Evolutionary conservation across 2,888 invertebrate species (phyloP), one percentile per base, ranked within the genome.

Genomic region (Lepeophtheirus nordmannii): DNA sequence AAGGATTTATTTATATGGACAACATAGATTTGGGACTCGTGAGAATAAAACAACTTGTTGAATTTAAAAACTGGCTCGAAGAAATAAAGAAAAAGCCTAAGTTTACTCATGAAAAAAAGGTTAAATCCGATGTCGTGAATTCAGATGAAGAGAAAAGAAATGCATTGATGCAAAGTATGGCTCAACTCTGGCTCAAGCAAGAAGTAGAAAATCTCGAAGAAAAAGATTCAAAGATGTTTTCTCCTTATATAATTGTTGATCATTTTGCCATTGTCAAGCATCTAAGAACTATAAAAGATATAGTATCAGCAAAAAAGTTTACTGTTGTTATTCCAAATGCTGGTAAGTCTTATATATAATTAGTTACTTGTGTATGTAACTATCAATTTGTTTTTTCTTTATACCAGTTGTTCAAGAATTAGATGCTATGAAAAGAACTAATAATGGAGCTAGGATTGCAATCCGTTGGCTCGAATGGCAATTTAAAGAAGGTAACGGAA

Each of bases 161-260:
- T 62, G 39, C 39, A 9, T 75, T 87, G 69, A 85, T 87, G 81
- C 82, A 85, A 69, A 85, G 89, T 65, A 87, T 93, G 83, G 92
- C 92, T 2, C 86, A 86, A 71, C 78, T 93, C 67, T 90, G 93
- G 87, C 78, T 94, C 66, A 84, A 85, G 71, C 87, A 89, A 9
- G 91, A 89, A 75, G 91, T 93, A 20, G 83, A 85, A 58, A 87
- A 89, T 69, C 76, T 93, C 69, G 92, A 93, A 76, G 85, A 80
- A 69, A 81, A 83, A 71, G 82, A 85, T 14, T 71, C 71, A 63
- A 79, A 80, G 68, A 75, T 78, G 2, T 81, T 86, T 72, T 89
- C 90, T 0, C 88, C 91, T 0, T 87, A 91, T 73, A 79, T 93
- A 56, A 89, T 90, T n/a, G 82, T 90, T 1, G 92, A 93, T 76